These are phyloP conservation scores for Anthoscopus minutus DNA, from an alignment of 2,113 vertebrate species.

Conservation along the genomic window DNA sequence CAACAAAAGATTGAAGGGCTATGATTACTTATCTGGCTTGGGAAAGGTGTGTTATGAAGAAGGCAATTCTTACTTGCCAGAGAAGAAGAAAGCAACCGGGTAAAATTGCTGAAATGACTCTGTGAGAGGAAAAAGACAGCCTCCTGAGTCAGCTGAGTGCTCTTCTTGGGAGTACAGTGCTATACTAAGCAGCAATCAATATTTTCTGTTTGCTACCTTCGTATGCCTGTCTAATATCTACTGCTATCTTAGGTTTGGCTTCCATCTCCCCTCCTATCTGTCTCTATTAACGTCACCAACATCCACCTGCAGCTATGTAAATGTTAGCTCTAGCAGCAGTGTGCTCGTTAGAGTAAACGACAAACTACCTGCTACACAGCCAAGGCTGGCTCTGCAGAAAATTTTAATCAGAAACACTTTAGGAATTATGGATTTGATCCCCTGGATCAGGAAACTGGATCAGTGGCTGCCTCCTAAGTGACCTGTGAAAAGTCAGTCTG, in stretches of 20 bases:
- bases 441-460: background rate
- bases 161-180: background rate
- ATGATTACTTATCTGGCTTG: background rate
- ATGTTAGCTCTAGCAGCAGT: background rate
- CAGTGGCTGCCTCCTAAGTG: background rate
- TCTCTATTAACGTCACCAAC: slow-evolving; percentile 25
- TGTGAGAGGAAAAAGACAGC: slow-evolving; percentile 9
- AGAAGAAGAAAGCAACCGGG: background rate
- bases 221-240: background rate
- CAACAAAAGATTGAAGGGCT: background rate
- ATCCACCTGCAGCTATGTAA: slow-evolving; percentile 29
- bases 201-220: slow-evolving; percentile 11
- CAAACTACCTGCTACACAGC: background rate
- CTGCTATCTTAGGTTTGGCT: background rate
- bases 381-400: background rate
- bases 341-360: background rate
- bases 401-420: background rate
- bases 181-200: background rate
- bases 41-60: background rate
- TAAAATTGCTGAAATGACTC: background rate
- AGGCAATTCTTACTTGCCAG: background rate
- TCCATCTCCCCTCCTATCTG: background rate
- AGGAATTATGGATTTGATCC: background rate
- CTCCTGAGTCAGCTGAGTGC: background rate
- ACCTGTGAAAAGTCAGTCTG: background rate